Base-by-base conservation (phyloP, 2,797 vertebrate genomes). In the Triplophysa yarkandensis region DNA sequence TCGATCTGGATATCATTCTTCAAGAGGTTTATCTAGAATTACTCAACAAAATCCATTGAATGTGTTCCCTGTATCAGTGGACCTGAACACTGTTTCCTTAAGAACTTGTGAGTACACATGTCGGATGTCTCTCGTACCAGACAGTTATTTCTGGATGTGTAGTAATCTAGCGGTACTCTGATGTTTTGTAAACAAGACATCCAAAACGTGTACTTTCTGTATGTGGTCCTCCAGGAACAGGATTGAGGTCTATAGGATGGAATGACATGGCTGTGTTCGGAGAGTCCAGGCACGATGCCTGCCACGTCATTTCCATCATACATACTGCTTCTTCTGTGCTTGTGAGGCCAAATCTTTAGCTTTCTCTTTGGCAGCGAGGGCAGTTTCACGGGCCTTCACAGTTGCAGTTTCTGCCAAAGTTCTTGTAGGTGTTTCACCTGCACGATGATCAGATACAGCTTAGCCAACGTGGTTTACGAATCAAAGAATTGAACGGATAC, bases 341-440 rank as follows among this genome's bases (percentile, higher is more conserved):
- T 98, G 96, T 79, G 91, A 95, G 0, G 97, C 97, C 23, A 98
- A 88, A 88, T 91, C 96, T 91, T 97, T 99, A 74, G 96, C 96
- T 83, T 97, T 99, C 87, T 98, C 96, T 0, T 95, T 98, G 81
- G 96, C 96, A 86, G 95, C 97, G 86, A 96, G 84, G 0, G 97
- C 97, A 0, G 96, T 98, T 85, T 98, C 96, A 82, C 94, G 93
- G 4, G 96, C 97, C 80, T 95, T 95, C 80, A 97, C 96, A 0
- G 94, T 97, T 0, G 97, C 97, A 1, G 95, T 94, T 85, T 95
- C 96, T 21, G 95, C 93, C 70, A 98, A 88, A 0, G 94, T 97
- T 82, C 93, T 95, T 8, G 94, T 92, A 1, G 95, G 97, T 41
- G 89, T 88, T 89, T 98, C 97, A 77, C 97, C 97, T 99, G 71